Evolutionary conservation across 23 tunicate species (phyloP).

Genomic region (Styela clava): DNA sequence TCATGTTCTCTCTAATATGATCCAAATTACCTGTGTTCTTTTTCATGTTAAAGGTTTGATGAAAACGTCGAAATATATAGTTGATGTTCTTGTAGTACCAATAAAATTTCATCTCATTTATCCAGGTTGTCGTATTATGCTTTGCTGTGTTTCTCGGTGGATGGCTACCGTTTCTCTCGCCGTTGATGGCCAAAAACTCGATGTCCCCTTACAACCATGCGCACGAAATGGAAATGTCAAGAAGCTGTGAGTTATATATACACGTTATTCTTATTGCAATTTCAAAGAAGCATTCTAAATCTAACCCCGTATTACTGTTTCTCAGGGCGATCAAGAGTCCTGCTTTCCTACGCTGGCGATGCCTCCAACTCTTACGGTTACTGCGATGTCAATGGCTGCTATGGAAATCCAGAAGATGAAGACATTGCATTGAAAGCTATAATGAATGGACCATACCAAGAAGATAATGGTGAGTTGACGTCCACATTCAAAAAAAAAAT

Average conservation of each 20-base stretch:
- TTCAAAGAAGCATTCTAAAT: too few species aligned
- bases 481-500: too few species aligned
- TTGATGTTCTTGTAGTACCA: too few species aligned
- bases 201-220: conserved; percentile 1
- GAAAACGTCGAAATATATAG: too few species aligned
- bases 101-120: too few species aligned
- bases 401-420: conserved; percentile 11
- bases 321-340: conserved; percentile 41
- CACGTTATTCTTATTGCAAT: too few species aligned
- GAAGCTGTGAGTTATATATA: conserved; percentile 14
- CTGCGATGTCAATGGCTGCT: conserved; percentile 19
- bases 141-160: conserved; percentile 89
- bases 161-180: conserved; percentile 69
- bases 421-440: conserved; percentile 10
- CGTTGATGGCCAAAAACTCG: conserved; percentile 25
- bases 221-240: background rate
- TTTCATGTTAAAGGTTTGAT: too few species aligned
- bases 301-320: too few species aligned
- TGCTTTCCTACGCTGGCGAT: conserved; percentile 43
- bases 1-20: too few species aligned
- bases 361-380: conserved; percentile 10
- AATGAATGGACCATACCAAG: conserved; percentile 6
- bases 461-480: too few species aligned
- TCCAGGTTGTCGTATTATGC: conserved; percentile 80
- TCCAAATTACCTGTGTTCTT: too few species aligned